Conservation (phyloP, 2,888 invertebrate species). For the Drosophila flavopinicola region DNA sequence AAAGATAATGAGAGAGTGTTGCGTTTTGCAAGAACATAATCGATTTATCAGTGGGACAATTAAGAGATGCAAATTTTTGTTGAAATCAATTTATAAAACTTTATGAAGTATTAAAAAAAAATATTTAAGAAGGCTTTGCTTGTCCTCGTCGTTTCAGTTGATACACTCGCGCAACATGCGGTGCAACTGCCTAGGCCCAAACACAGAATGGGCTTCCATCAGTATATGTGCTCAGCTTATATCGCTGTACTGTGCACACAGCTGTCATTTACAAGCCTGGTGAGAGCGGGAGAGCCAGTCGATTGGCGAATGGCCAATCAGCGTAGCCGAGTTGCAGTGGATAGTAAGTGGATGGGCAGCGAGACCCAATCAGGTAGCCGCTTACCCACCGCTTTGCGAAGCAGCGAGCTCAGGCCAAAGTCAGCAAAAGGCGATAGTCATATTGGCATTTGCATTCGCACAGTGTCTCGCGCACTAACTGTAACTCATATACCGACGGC, state of each 20-base stretch:
- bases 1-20: no score
- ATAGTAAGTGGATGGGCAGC: slow-evolving; percentile 10
- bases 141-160: slow-evolving; percentile 4
- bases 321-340: slow-evolving; percentile 24
- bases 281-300: slow-evolving; percentile 8
- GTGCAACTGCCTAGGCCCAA: not conserved
- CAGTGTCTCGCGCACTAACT: slow-evolving; percentile 33
- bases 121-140: not conserved
- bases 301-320: slow-evolving; percentile 29
- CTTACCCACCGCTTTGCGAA: slow-evolving; percentile 20
- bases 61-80: no score
- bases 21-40: no score
- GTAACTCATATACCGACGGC: slow-evolving; percentile 37
- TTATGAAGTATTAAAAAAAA: not conserved
- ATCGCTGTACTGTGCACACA: slow-evolving; percentile 12
- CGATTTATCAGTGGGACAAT: no score
- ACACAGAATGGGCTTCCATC: not conserved
- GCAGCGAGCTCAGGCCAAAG: slow-evolving; percentile 8
- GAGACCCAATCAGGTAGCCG: slow-evolving; percentile 45
- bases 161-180: slow-evolving; percentile 12
- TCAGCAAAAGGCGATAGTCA: slow-evolving; percentile 29
- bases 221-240: not conserved
- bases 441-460: slow-evolving; percentile 47
- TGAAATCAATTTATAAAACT: slow-evolving; percentile 7
- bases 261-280: not conserved